Evolutionary conservation across 2,113 vertebrate species (phyloP).

Genomic region (Recurvirostra avosetta): DNA sequence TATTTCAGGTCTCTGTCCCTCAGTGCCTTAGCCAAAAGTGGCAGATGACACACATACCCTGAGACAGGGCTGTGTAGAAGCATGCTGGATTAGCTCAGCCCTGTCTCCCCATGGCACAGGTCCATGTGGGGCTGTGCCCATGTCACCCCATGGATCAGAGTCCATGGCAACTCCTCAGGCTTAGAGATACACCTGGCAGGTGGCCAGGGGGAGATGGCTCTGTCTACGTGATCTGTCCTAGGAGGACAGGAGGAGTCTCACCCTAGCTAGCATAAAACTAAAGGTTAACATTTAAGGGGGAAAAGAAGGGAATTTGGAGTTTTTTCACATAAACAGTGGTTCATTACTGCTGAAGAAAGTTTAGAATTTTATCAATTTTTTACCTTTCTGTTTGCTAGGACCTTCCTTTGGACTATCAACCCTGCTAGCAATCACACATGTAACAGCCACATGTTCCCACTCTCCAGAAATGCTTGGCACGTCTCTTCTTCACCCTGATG

Average conservation of each 20-base stretch:
- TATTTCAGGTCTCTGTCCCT: background rate
- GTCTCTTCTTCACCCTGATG: background rate
- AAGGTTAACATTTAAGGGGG: background rate
- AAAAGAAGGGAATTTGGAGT: background rate
- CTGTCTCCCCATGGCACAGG: background rate
- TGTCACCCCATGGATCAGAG: background rate
- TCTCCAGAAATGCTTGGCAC: background rate
- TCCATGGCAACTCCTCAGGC: background rate
- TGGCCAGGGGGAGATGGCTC: too few species aligned
- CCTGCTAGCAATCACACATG: background rate
- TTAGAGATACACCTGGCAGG: background rate
- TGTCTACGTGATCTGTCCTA: background rate
- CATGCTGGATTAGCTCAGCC: background rate
- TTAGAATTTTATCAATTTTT: background rate
- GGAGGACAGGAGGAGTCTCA: background rate
- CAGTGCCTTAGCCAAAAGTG: background rate
- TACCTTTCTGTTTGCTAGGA: background rate
- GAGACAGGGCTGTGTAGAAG: background rate
- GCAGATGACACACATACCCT: background rate
- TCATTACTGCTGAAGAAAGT: background rate
- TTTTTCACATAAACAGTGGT: rapidly evolving
- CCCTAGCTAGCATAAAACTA: rapidly evolving
- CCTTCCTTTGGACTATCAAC: background rate
- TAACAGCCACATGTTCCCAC: background rate
- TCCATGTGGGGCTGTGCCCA: background rate